Conservation (phyloP, 2,113 vertebrate species). For the Myotis lucifugus region DNA sequence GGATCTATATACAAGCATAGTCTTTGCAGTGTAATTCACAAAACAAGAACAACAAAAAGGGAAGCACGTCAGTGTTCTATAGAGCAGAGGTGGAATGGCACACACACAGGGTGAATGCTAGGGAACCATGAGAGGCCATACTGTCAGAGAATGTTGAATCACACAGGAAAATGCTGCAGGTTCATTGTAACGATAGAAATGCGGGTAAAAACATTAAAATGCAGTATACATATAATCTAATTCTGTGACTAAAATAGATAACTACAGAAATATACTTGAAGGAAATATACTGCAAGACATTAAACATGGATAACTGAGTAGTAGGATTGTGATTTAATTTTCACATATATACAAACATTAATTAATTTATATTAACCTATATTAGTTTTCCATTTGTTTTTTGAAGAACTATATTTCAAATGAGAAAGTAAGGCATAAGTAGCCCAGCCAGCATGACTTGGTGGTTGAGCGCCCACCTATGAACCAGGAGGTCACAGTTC, state of each 20-base stretch:
- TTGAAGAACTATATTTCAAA: neutral
- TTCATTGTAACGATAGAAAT: constrained; percentile 1
- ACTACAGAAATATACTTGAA: neutral
- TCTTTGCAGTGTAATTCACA: neutral
- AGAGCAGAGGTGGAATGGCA: neutral
- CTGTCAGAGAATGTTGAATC: neutral
- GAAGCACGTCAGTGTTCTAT: neutral
- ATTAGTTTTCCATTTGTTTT: neutral
- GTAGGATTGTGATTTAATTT: constrained; percentile 17
- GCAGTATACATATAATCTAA: neutral
- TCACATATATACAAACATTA: neutral
- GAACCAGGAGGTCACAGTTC: too few relatives aligned
- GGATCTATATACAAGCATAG: neutral
- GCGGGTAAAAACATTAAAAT: constrained; percentile 23
- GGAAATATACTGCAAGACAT: neutral
- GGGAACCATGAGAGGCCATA: neutral
- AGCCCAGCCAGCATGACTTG: too few relatives aligned
- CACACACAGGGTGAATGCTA: neutral
- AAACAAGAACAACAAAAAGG: neutral
- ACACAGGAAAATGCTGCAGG: neutral
- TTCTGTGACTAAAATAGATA: constrained; percentile 1
- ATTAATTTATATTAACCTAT: constrained; percentile 3
- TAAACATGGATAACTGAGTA: neutral
- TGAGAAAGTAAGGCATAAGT: constrained; percentile 6
- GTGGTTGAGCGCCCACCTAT: too few relatives aligned